Evolutionary conservation across 2,113 vertebrate genomes (phyloP).

Genomic region (Recurvirostra avosetta): DNA sequence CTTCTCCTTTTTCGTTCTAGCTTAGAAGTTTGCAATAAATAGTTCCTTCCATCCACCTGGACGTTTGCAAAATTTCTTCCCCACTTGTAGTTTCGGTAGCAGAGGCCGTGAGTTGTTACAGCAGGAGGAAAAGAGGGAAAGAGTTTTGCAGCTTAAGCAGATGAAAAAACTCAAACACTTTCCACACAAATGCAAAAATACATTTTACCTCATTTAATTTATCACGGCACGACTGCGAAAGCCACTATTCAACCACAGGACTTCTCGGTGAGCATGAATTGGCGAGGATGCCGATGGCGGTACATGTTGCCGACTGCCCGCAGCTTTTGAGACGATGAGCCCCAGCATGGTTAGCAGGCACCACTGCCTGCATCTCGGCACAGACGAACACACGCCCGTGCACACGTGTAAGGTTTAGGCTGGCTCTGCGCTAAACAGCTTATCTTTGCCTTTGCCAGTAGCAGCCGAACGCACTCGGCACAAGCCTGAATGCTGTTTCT

Average conservation of each 20-base stretch:
- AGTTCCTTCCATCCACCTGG: background rate
- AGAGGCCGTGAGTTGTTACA: background rate
- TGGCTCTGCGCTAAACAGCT: background rate
- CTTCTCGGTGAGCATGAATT: fast-evolving
- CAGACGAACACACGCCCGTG: fast-evolving
- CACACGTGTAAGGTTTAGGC: background rate
- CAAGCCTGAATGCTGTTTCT: background rate
- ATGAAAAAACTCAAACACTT: background rate
- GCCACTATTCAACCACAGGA: background rate
- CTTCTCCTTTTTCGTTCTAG: background rate
- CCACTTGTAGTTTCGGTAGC: background rate
- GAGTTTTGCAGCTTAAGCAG: background rate
- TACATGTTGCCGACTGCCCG: fast-evolving
- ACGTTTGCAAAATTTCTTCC: background rate
- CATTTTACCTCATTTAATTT: background rate
- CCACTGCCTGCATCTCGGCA: background rate
- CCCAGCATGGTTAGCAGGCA: background rate
- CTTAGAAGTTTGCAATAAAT: background rate
- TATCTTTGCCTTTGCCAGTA: background rate
- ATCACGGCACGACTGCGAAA: background rate
- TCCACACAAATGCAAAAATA: background rate
- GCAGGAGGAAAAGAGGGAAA: background rate
- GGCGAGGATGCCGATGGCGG: fast-evolving
- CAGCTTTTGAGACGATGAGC: background rate
- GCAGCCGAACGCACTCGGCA: fast-evolving